These are phyloP conservation scores for Rhamnusium bicolor DNA, from an alignment of 2,888 invertebrate species.

Conservation along the genomic window DNA sequence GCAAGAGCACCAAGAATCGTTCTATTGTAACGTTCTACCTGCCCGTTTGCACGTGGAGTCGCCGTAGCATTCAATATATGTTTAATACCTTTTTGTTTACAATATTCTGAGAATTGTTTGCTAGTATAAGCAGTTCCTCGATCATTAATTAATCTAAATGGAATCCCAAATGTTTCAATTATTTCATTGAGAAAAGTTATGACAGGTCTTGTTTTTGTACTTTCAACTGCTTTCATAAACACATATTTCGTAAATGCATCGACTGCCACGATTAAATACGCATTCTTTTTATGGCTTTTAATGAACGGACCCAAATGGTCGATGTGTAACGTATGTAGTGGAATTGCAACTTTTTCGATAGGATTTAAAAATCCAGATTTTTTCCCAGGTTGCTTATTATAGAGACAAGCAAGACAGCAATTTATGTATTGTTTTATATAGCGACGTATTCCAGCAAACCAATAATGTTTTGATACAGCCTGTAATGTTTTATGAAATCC, in stretches of 20 bases:
- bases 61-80: slow-evolving; percentile 46
- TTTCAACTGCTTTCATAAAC: slow-evolving; percentile 50
- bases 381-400: not conserved
- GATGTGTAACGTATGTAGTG: too few relatives aligned
- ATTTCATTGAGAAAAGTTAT: slow-evolving; percentile 37
- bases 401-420: too few relatives aligned
- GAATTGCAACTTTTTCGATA: slow-evolving; percentile 8
- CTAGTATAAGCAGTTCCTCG: slow-evolving; percentile 45
- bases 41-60: slow-evolving; percentile 60
- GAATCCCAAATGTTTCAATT: slow-evolving; percentile 41
- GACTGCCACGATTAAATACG: slow-evolving; percentile 55
- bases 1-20: too few relatives aligned
- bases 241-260: slow-evolving; percentile 62
- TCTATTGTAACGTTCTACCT: too few relatives aligned
- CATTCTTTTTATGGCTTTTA: slow-evolving; percentile 11
- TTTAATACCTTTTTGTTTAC: slow-evolving; percentile 41
- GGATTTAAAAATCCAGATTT: not conserved
- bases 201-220: slow-evolving; percentile 34
- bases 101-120: slow-evolving; percentile 36
- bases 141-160: slow-evolving; percentile 43
- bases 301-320: too few relatives aligned
- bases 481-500: not conserved
- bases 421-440: not conserved
- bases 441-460: not conserved
- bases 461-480: slow-evolving; percentile 1